These are phyloP conservation scores for Mormyrops attenuatus DNA, from an alignment of 2,797 vertebrate genomes.

Conservation along the genomic window DNA sequence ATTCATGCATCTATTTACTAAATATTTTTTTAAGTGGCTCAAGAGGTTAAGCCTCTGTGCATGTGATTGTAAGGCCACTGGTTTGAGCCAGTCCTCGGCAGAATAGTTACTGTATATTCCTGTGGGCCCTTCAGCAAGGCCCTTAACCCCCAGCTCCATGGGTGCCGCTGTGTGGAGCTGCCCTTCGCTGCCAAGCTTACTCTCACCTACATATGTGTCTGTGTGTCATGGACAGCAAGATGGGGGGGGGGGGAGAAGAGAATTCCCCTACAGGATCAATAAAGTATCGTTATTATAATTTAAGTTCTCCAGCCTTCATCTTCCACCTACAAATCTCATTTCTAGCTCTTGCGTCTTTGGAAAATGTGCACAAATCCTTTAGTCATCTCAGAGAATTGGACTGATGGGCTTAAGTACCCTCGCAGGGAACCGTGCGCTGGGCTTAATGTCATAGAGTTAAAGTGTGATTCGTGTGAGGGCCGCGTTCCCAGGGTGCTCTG, in stretches of 20 bases:
- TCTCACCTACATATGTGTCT: not conserved
- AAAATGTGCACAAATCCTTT: not conserved
- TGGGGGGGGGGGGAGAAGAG: not conserved
- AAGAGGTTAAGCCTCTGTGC: too few species aligned
- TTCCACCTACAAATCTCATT: not conserved
- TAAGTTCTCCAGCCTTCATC: not conserved
- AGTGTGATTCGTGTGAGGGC: not conserved
- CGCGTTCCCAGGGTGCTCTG: not conserved
- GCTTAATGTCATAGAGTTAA: not conserved
- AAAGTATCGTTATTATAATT: not conserved
- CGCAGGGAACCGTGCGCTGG: not conserved
- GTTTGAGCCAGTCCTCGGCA: too few species aligned
- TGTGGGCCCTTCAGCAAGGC: too few species aligned
- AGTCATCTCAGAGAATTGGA: not conserved
- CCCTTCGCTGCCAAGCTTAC: not conserved
- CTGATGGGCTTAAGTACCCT: not conserved
- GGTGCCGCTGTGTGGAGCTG: too few species aligned
- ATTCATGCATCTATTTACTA: not conserved
- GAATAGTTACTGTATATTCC: too few species aligned
- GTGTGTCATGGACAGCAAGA: not conserved
- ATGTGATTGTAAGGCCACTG: too few species aligned
- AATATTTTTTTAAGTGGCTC: not conserved
- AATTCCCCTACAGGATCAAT: not conserved
- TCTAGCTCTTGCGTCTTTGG: not conserved
- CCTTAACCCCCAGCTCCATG: too few species aligned